A percentile compares a stretch with the other conserved stretches of the same genome.
These are phyloP conservation scores for Todus mexicanus DNA, from an alignment of 2,797 vertebrate species.

Conservation along the genomic window DNA sequence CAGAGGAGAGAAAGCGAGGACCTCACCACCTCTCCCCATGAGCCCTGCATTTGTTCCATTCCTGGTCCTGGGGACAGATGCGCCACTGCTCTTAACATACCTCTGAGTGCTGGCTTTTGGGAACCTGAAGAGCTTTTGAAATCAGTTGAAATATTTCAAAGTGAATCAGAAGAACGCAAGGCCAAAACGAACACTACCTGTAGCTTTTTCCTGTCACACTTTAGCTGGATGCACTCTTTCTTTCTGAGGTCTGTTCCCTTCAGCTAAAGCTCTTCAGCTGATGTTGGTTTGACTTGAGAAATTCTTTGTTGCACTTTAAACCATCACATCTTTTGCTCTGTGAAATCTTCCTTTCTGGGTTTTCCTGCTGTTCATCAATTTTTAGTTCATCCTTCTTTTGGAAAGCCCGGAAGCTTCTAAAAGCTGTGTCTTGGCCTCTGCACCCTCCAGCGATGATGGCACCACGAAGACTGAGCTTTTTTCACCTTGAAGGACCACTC, in stretches of 20 bases:
- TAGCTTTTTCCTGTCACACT: neutral
- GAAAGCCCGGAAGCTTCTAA: neutral
- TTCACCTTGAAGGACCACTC: neutral
- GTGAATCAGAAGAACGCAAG: neutral
- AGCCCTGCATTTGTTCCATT: neutral
- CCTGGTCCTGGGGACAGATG: neutral
- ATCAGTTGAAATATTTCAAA: neutral
- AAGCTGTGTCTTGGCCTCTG: neutral
- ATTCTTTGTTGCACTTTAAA: neutral
- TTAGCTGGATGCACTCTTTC: neutral
- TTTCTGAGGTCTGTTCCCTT: neutral
- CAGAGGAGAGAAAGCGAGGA: neutral
- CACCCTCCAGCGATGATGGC: neutral
- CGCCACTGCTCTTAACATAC: neutral
- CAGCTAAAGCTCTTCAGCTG: neutral
- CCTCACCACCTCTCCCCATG: neutral
- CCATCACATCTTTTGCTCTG: neutral
- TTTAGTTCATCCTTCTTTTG: neutral
- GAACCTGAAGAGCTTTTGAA: slow-evolving; percentile 7
- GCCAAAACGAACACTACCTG: neutral
- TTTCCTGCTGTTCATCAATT: neutral
- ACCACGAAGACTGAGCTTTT: neutral
- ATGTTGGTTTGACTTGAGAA: neutral
- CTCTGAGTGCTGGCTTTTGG: neutral
- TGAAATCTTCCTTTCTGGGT: neutral